A percentile compares a stretch with the other conserved stretches of the same genome.
Evolutionary conservation across 2,888 invertebrate genomes (phyloP).

Genomic region (Zeuzera pyrina): DNA sequence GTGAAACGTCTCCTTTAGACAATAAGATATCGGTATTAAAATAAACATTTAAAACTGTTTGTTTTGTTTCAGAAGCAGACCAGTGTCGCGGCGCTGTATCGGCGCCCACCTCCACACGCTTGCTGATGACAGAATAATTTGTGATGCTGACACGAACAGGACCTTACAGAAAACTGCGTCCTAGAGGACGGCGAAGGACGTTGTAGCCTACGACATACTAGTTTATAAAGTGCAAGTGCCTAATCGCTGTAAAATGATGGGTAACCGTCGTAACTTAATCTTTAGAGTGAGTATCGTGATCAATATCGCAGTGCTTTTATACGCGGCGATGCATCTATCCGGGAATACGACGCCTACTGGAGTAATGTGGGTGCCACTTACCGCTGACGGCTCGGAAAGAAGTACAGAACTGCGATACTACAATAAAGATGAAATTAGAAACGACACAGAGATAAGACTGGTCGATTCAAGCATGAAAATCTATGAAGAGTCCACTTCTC

Average conservation of each 20-base stretch:
- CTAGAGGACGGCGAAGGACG: constrained; percentile 71
- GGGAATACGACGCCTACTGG: constrained; percentile 36
- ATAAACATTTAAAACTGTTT: too few relatives aligned
- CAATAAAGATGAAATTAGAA: constrained; percentile 33
- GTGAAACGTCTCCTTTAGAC: too few relatives aligned
- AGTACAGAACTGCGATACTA: constrained; percentile 39
- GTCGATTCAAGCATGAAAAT: constrained; percentile 29
- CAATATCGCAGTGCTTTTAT: constrained; percentile 80
- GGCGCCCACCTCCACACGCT: constrained; percentile 48
- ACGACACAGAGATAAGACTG: constrained; percentile 38
- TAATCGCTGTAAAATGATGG: constrained; percentile 47
- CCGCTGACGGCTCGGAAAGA: constrained; percentile 46
- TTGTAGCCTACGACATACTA: constrained; percentile 39
- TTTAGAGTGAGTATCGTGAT: constrained; percentile 82
- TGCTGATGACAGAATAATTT: constrained; percentile 65
- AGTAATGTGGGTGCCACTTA: constrained; percentile 54
- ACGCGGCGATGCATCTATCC: constrained; percentile 78
- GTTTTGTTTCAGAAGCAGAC: constrained; percentile 46
- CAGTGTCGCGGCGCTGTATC: constrained; percentile 36
- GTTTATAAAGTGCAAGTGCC: constrained; percentile 58
- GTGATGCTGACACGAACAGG: constrained; percentile 68
- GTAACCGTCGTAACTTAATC: constrained; percentile 77
- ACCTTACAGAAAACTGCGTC: constrained; percentile 67
- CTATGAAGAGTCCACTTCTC: constrained; percentile 51
- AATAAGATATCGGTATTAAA: too few relatives aligned